Conservation (phyloP, 2,888 invertebrate species). For the Anthrax anthrax region DNA sequence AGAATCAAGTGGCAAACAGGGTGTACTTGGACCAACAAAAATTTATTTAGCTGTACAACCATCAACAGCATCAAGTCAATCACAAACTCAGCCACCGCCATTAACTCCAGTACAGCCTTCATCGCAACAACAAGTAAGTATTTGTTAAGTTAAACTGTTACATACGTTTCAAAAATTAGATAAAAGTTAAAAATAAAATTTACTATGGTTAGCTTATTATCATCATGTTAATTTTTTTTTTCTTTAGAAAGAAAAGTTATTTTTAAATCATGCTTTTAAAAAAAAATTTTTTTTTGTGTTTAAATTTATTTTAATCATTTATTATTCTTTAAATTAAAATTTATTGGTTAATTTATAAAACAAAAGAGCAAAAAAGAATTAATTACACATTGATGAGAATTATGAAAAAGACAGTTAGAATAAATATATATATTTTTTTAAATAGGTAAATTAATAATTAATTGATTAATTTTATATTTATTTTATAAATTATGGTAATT, state of each 20-base stretch:
- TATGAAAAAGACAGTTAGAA: too few relatives aligned
- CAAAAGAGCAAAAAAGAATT: neutral
- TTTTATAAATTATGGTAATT: too few relatives aligned
- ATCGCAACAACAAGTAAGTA: slow-evolving; percentile 35
- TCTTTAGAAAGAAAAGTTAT: neutral
- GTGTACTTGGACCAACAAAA: slow-evolving; percentile 71
- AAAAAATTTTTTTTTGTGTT: neutral
- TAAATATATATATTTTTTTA: too few relatives aligned
- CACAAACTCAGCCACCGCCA: slow-evolving; percentile 38
- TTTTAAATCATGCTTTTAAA: neutral
- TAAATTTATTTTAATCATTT: neutral
- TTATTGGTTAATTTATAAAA: too few relatives aligned
- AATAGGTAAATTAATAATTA: too few relatives aligned
- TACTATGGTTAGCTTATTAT: slow-evolving; percentile 5
- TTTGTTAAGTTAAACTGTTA: slow-evolving; percentile 21
- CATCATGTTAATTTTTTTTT: slow-evolving; percentile 3
- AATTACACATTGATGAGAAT: too few relatives aligned
- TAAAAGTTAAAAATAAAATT: slow-evolving; percentile 2
- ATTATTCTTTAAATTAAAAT: neutral
- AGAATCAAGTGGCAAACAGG: slow-evolving; percentile 74
- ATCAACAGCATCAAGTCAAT: slow-evolving; percentile 31
- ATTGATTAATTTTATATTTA: too few relatives aligned
- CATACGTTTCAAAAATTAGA: too few relatives aligned
- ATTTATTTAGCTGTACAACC: slow-evolving; percentile 77
- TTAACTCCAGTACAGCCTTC: slow-evolving; percentile 37